Percentiles rank a stretch among this genome's conserved stretches.
These are phyloP conservation scores for Cercocebus atys DNA, from an alignment of 2,113 vertebrate genomes.

Conservation along the genomic window DNA sequence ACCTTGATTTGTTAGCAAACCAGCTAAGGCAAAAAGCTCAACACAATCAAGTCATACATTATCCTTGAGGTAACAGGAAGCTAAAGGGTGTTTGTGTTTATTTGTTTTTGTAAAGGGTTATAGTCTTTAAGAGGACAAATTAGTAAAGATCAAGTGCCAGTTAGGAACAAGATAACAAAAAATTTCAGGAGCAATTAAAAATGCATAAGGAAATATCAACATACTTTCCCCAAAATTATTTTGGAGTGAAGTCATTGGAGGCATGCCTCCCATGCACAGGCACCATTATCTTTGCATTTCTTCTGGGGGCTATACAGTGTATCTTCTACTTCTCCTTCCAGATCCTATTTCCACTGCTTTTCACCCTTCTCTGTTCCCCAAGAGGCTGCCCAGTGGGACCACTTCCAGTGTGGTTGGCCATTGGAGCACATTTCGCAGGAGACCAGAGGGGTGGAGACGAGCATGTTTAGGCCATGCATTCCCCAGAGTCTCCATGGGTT, in stretches of 20 bases:
- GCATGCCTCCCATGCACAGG: neutral
- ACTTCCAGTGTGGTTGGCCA: neutral
- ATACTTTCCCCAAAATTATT: neutral
- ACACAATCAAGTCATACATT: neutral
- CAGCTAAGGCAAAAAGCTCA: neutral
- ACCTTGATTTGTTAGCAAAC: neutral
- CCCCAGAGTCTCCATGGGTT: neutral
- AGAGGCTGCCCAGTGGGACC: neutral
- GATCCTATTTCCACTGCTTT: neutral
- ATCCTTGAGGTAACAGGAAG: neutral
- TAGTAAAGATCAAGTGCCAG: neutral
- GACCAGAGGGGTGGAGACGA: neutral
- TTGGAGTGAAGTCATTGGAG: neutral
- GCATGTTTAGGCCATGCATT: neutral
- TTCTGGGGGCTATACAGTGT: neutral
- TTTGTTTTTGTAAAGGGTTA: neutral
- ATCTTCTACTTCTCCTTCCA: neutral
- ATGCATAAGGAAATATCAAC: neutral
- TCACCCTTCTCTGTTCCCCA: neutral
- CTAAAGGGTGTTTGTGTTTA: neutral
- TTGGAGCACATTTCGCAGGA: neutral
- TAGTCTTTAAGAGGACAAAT: neutral
- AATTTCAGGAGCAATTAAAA: neutral
- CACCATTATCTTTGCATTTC: rapidly evolving
- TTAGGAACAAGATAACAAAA: neutral